Conservation (phyloP, 1,140 invertebrate genomes). For the Drosophila bifasciata region DNA sequence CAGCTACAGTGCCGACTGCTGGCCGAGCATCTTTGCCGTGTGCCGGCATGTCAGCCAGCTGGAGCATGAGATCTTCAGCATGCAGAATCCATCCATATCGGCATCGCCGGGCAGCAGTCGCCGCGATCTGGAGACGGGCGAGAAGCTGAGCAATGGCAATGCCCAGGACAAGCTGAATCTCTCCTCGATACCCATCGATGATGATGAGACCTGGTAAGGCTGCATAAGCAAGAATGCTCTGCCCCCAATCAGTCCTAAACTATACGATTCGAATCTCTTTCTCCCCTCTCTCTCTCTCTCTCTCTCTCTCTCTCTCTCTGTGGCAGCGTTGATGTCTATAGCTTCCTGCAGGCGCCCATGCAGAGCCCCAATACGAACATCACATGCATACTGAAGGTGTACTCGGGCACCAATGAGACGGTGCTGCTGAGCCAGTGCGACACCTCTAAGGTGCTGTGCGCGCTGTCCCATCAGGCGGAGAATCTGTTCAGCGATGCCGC, state of each 20-base stretch:
- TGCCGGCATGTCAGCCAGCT: slow-evolving; percentile 95
- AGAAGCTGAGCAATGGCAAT: slow-evolving; percentile 78
- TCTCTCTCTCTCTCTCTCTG: slow-evolving; percentile 56
- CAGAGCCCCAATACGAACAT: slow-evolving; percentile 86
- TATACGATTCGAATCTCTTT: neutral
- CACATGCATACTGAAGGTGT: slow-evolving; percentile 81
- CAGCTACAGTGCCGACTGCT: slow-evolving; percentile 95
- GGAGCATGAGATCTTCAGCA: slow-evolving; percentile 94
- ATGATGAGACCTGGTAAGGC: slow-evolving; percentile 90
- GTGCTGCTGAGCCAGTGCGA: slow-evolving; percentile 92
- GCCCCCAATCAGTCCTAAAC: neutral
- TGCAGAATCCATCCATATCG: slow-evolving; percentile 84
- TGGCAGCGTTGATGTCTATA: slow-evolving; percentile 91
- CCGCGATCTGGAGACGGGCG: slow-evolving; percentile 84
- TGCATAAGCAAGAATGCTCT: neutral
- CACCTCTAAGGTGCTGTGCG: slow-evolving; percentile 93
- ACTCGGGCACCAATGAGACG: slow-evolving; percentile 85
- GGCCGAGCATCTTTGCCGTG: slow-evolving; percentile 96
- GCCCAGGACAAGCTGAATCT: slow-evolving; percentile 80
- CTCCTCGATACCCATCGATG: slow-evolving; percentile 85
- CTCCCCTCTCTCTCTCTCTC: neutral
- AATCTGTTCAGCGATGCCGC: slow-evolving; percentile 93
- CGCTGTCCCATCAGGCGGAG: slow-evolving; percentile 93
- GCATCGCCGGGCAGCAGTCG: slow-evolving; percentile 83
- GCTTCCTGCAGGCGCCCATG: slow-evolving; percentile 90